These are phyloP conservation scores for Yponomeuta sedellus DNA, from an alignment of 2,888 invertebrate species.

Conservation along the genomic window DNA sequence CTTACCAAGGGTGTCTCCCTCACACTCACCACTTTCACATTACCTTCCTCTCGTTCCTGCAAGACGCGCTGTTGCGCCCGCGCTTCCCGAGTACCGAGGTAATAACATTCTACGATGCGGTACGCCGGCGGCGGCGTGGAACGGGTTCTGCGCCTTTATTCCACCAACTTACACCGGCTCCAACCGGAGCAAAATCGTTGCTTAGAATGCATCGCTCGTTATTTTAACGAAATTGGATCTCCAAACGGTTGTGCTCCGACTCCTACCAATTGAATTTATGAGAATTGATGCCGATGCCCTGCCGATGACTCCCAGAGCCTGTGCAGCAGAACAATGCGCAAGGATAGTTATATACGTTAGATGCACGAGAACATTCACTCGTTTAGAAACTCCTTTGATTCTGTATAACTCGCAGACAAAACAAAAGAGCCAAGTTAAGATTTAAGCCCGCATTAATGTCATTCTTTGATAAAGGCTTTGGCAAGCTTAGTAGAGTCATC, in stretches of 20 bases:
- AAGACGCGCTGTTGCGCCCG: conserved; percentile 64
- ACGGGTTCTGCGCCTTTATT: conserved; percentile 49
- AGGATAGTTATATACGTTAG: conserved; percentile 20
- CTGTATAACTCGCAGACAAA: background rate
- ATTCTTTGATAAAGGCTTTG: background rate
- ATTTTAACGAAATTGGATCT: background rate
- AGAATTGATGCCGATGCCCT: background rate
- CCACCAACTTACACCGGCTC: background rate
- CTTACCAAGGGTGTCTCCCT: conserved; percentile 59
- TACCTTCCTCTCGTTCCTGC: conserved; percentile 46
- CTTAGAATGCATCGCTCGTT: background rate
- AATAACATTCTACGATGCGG: conserved; percentile 74
- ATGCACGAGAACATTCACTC: background rate
- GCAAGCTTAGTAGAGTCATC: background rate
- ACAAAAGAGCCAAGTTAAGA: conserved; percentile 1
- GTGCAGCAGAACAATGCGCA: conserved; percentile 61
- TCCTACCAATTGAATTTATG: background rate
- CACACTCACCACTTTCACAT: conserved; percentile 51
- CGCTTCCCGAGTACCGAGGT: conserved; percentile 65
- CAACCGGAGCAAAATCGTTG: background rate
- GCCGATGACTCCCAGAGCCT: conserved; percentile 70
- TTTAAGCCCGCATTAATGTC: background rate
- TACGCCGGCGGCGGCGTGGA: conserved; percentile 66
- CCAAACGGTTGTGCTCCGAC: background rate
- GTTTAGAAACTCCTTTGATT: background rate